Evolutionary conservation across 2,797 vertebrate genomes (phyloP), one percentile per base, ranked within the genome.

Genomic region (Sebastes iracundus): DNA sequence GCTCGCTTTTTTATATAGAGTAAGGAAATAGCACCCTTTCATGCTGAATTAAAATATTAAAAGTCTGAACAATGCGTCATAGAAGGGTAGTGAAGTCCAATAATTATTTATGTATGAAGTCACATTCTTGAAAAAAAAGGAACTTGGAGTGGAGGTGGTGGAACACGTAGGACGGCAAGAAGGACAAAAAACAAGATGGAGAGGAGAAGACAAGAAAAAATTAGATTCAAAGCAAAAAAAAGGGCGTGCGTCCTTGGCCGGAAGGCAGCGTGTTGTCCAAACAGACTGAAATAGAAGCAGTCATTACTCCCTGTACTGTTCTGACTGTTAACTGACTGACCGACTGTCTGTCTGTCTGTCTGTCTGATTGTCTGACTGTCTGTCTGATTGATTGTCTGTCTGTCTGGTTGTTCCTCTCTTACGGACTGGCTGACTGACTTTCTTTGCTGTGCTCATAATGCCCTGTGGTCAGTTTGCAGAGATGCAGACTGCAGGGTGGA

Each of bases 281-380:
- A 87, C 84, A 85, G 78, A 87, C 84, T 76, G 75, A 90, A 91
- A 91, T 91, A 91, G 90, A 86, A 90, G 81, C 84, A 72, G 75
- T 89, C 56, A 87, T 93, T 91, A 87, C 77, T 77, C 23, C 38
- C 59, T 78, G 75, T 22, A 23, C 72, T 84, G 78, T 75, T 59
- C 28, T 56, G 73, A 73, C 72, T 83, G 68, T 73, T 59, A n/a
- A 35, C 65, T 49, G 28, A 4, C 14, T 13, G 42, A 7, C 42
- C 6, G 6, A 16, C 9, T 27, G 27, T 32, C 16, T n/a, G 14
- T 46, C 42, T 73, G 25, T 16, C 42, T 64, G 25, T 20, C 42
- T 64, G 70, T 4, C 35, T 70, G 27, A 16, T 49, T 60, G 49
- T 42, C 42, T 18, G 14, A 18, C 42, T 73, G 11, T 30, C 60